Conservation (phyloP, 2,888 invertebrate genomes). For the Dioctria rufipes region DNA sequence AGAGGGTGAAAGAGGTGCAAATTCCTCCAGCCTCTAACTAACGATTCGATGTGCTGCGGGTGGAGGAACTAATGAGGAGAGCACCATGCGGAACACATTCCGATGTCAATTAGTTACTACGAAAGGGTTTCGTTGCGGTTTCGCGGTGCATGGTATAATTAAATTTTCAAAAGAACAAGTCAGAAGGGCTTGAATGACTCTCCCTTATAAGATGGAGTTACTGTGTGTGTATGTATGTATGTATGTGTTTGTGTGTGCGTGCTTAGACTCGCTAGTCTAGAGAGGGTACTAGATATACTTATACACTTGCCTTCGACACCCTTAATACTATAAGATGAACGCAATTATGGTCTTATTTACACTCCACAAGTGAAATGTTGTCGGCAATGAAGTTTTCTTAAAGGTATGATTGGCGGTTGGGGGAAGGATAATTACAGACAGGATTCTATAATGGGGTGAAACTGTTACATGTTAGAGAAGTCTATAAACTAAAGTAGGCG, state of each 20-base stretch:
- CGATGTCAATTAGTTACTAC: slow-evolving; percentile 24
- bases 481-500: too few relatives aligned
- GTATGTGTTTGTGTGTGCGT: too few relatives aligned
- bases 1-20: slow-evolving; percentile 3
- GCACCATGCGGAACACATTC: slow-evolving; percentile 6
- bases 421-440: background rate
- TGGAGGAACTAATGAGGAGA: slow-evolving; percentile 18
- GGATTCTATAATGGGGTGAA: background rate
- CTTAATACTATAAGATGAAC: slow-evolving; percentile 9
- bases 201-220: background rate
- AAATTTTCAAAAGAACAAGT: slow-evolving; percentile 31
- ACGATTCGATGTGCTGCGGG: background rate
- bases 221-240: too few relatives aligned
- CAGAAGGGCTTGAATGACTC: background rate
- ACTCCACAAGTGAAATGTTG: slow-evolving; percentile 21
- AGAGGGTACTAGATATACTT: too few relatives aligned
- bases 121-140: background rate
- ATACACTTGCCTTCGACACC: background rate
- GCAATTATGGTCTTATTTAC: slow-evolving; percentile 38
- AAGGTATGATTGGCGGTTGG: background rate
- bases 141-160: slow-evolving; percentile 34
- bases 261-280: too few relatives aligned
- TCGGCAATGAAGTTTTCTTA: background rate
- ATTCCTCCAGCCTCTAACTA: background rate
- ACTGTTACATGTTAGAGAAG: background rate